Evolutionary conservation across 2,797 vertebrate species (phyloP), one percentile per base, ranked within the genome.

Genomic region (Pelochelys cantorii): DNA sequence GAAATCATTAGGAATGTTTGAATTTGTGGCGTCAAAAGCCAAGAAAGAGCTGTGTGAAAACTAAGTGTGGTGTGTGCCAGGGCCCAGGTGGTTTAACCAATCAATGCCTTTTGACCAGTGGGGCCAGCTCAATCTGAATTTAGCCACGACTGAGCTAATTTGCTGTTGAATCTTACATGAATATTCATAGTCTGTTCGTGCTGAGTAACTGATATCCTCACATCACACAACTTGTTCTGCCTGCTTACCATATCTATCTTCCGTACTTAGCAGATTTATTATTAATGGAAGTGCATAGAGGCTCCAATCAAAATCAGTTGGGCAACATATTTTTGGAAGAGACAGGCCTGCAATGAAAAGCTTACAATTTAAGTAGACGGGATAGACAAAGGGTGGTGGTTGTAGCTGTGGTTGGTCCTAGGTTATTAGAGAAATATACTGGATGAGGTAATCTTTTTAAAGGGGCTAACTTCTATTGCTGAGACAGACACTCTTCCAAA

Each of bases 231-330:
- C 13, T 90, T 48, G 29, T 79, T 15, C 59, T 79, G 25, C 22
- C 79, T 82, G 34, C 65, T 84, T 94, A 93, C 54, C 60, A 31
- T 65, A 59, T 82, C 62, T 79, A 37, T 74, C 37, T 83, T 86
- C 42, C 71, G 2, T 55, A 53, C 4, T 84, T 2, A 0, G 6
- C 42, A 90, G n/a, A 68, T 27, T 84, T 82, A 29, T 23, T 77
- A 37, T 77, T 25, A 29, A 29, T 77, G 34, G 75, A 23, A 77
- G 34, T 22, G 12, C 37, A 52, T 52, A 79, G 78, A 52, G 48
- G 9, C 14, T 48, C 7, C 27, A 29, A 29, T 6, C 52, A 53
- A 31, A 52, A 79, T n/a, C 78, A 23, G 27, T 65, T n/a, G n/a
- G 62, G 62, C 29, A 31, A 8, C 85, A n/a, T 71, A 23, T 2